Evolutionary conservation across 1,140 invertebrate genomes (phyloP).

Genomic region (Steinernema khuongi): DNA sequence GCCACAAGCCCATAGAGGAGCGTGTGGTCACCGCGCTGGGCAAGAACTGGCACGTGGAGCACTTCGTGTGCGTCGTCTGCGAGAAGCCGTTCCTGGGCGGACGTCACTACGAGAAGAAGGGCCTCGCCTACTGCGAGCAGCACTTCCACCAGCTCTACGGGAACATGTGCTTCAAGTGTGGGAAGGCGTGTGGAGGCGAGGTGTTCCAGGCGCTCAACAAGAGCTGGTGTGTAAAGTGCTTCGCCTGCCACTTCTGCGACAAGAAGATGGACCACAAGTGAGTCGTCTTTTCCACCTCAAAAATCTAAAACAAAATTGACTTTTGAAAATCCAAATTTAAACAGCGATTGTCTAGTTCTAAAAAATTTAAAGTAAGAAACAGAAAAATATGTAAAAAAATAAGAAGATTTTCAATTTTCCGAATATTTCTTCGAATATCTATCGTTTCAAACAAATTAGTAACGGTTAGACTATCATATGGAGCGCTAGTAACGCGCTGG

Average conservation of each 20-base stretch:
- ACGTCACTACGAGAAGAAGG: constrained; percentile 97
- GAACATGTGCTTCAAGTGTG: constrained; percentile 95
- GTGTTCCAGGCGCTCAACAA: constrained; percentile 97
- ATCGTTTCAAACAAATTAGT: no score
- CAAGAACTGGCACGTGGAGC: constrained; percentile 99
- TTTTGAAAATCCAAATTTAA: background rate
- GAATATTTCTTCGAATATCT: no score
- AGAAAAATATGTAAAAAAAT: background rate
- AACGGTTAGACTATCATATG: no score
- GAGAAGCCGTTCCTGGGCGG: constrained; percentile 98
- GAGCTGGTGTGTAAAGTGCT: constrained; percentile 98
- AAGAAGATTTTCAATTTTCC: no score
- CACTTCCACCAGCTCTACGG: constrained; percentile 98
- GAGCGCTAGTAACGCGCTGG: no score
- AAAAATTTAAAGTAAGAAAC: background rate
- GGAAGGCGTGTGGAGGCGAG: constrained; percentile 92
- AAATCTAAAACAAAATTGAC: background rate
- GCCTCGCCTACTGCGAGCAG: constrained; percentile 95
- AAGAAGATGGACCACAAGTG: constrained; percentile 90
- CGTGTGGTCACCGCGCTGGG: constrained; percentile 91
- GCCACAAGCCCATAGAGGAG: constrained; percentile 89
- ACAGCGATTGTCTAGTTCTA: background rate
- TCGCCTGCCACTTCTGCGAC: constrained; percentile 96
- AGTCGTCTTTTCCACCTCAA: constrained; percentile 44
- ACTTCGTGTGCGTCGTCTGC: constrained; percentile 98